These are phyloP conservation scores for Chymomyza costata DNA, from an alignment of 1,140 invertebrate genomes.

Conservation along the genomic window DNA sequence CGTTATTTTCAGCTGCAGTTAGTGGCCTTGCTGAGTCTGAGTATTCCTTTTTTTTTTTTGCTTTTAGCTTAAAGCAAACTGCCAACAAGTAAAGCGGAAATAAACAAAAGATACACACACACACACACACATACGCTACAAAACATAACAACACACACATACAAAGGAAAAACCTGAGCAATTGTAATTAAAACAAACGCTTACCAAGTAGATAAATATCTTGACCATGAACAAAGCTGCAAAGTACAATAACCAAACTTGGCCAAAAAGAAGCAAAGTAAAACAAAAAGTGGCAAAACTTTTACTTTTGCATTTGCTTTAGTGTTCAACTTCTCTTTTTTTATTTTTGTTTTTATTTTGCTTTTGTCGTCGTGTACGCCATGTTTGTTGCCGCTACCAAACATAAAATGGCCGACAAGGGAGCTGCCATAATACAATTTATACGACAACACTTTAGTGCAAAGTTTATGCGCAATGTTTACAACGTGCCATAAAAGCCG, in stretches of 20 bases:
- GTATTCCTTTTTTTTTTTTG: too few relatives aligned
- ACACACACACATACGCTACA: too few relatives aligned
- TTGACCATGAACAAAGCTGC: conserved; percentile 14
- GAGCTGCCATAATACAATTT: conserved; percentile 72
- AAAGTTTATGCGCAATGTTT: conserved; percentile 69
- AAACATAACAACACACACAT: not conserved
- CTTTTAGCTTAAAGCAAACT: conserved; percentile 26
- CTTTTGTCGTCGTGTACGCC: conserved; percentile 21
- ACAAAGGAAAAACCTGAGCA: conserved; percentile 28
- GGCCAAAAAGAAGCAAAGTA: too few relatives aligned
- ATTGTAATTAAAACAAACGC: conserved; percentile 62
- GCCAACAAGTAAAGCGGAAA: conserved; percentile 7
- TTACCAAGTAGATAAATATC: conserved; percentile 56
- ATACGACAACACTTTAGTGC: conserved; percentile 72
- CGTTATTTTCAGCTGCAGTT: too few relatives aligned
- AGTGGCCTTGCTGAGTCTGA: too few relatives aligned
- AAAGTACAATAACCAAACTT: conserved; percentile 15
- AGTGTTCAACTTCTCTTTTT: not conserved
- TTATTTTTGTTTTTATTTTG: conserved; percentile 19
- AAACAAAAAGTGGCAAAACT: conserved; percentile 33
- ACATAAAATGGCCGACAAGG: conserved; percentile 55
- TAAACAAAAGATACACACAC: too few relatives aligned
- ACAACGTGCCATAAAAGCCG: conserved; percentile 68
- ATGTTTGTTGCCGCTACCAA: conserved; percentile 28
- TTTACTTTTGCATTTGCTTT: conserved; percentile 26